Evolutionary conservation across 2,113 vertebrate species (phyloP), one percentile per base, ranked within the genome.

Genomic region (Planiliza haematocheilus): DNA sequence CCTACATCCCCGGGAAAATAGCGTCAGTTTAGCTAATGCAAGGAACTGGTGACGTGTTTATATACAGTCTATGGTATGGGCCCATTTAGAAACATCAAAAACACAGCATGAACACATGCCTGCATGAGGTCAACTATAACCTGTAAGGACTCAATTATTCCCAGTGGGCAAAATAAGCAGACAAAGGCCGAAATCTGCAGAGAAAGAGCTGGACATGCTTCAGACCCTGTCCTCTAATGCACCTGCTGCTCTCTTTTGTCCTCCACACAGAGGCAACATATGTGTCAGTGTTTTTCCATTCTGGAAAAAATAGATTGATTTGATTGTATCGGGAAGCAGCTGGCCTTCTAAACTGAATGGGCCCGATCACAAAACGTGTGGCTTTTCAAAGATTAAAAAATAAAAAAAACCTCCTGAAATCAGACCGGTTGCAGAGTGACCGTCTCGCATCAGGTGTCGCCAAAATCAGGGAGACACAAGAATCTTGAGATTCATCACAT

Each of bases 311-410:
- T n/a, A 9, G 42, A 72, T 42, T 56, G 53, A 39, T 56, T 43
- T 60, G 42, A 60, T 48, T 59, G 16, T 20, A 14, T 56, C 17
- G 10, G 14, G 34, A 43, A 34, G 46, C 18, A 41, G 66, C 67
- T 53, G 39, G 34, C 64, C 7, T 7, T 62, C 21, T 36, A 30
- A 37, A 13, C 39, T 46, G 18, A 48, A 60, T 2, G 17, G 45
- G 17, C 6, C 8, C 2, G 3, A 52, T 52, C 30, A 65, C 45
- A 59, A 51, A 30, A 43, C 39, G 2, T 20, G 48, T 46, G 48
- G 7, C 34, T 38, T 2, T 39, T 46, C 11, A 4, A 9, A 50
- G 49, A 61, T 50, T 24, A 49, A 57, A 55, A 20, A 20, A 45
- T 30, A 30, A 30, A 49, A 57, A 60, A 20, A n/a, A 45, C 2